These are phyloP conservation scores for Desmodus rotundus DNA, from an alignment of 2,113 vertebrate species.

Conservation along the genomic window DNA sequence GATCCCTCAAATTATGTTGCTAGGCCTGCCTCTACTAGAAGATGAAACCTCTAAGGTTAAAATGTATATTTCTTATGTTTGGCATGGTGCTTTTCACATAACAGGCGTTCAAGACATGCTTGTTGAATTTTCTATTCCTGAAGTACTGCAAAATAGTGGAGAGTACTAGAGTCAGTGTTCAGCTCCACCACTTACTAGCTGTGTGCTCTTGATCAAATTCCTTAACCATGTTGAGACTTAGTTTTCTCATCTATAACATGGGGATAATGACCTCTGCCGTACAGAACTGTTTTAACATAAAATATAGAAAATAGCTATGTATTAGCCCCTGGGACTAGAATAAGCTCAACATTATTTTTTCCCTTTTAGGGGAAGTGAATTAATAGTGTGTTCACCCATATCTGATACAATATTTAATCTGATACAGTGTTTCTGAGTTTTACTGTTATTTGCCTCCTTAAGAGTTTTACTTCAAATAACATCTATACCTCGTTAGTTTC, in stretches of 20 bases:
- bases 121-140: background rate
- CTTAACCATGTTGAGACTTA: background rate
- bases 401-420: background rate
- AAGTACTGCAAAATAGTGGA: background rate
- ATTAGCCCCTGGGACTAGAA: background rate
- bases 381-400: background rate
- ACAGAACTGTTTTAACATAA: background rate
- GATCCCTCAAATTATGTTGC: background rate
- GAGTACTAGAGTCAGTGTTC: background rate
- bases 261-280: background rate
- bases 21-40: background rate
- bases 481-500: background rate
- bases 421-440: slow-evolving; percentile 13
- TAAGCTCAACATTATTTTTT: background rate
- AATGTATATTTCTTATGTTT: background rate
- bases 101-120: background rate
- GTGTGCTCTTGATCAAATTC: background rate
- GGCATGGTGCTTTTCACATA: background rate
- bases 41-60: background rate
- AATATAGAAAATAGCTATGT: background rate
- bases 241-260: background rate
- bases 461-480: slow-evolving; percentile 32
- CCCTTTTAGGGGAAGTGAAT: background rate
- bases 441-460: background rate
- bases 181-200: background rate